A percentile compares a stretch with the other conserved stretches of the same genome.
Conservation (phyloP, 2,797 vertebrate species). For the Anguilla obscura region DNA sequence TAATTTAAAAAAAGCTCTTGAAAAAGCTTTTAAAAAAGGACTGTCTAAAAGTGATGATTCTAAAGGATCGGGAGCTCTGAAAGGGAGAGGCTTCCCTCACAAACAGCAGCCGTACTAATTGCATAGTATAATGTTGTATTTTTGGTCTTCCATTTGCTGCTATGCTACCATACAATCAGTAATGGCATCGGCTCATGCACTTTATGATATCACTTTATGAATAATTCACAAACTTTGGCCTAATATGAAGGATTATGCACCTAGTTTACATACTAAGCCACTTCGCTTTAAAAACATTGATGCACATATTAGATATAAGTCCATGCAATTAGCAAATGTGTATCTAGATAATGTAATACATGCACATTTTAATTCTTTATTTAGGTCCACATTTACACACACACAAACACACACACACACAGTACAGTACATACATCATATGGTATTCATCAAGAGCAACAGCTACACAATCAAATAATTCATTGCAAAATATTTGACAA, state of each 20-base stretch:
- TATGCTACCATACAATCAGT: neutral
- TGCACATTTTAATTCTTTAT: no score
- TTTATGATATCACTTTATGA: neutral
- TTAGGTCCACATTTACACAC: no score
- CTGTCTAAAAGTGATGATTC: no score
- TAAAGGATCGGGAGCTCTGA: neutral
- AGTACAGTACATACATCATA: neutral
- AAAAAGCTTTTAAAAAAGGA: no score
- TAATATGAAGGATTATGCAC: neutral
- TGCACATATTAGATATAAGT: neutral
- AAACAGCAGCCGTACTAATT: neutral
- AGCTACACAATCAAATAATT: neutral
- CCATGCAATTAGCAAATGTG: neutral
- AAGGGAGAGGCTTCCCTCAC: neutral
- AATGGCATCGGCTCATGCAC: slow-evolving; percentile 5
- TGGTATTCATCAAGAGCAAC: neutral
- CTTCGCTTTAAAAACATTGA: neutral
- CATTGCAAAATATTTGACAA: neutral
- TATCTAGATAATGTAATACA: no score
- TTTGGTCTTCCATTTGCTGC: neutral
- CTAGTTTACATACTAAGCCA: neutral
- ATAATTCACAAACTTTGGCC: neutral
- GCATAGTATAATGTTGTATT: neutral
- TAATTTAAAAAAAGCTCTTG: neutral
- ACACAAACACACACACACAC: neutral